Conservation (phyloP, 2,113 vertebrate genomes). For the Diadophis punctatus region DNA sequence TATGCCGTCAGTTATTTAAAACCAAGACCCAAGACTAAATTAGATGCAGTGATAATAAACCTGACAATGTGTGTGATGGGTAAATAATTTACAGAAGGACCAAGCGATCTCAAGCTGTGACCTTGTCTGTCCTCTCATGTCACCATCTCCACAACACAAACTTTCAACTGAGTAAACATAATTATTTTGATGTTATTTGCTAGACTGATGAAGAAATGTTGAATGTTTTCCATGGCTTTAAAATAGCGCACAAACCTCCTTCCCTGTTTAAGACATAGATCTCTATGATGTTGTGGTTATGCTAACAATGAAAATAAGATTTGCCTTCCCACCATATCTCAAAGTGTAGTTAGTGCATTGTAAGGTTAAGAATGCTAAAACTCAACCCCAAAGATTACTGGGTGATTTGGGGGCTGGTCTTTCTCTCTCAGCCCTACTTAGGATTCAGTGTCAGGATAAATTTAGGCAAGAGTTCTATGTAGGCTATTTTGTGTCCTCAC, state of each 20-base stretch:
- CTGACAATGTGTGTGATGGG: constrained; percentile 31
- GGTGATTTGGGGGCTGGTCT: background rate
- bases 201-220: constrained; percentile 7
- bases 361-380: background rate
- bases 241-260: constrained; percentile 12
- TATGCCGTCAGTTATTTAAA: constrained; percentile 35
- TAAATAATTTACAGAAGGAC: constrained; percentile 44
- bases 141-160: constrained; percentile 19
- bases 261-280: constrained; percentile 14
- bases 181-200: background rate
- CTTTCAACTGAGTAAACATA: constrained; percentile 35
- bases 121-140: constrained; percentile 17
- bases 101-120: constrained; percentile 25
- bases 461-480: background rate
- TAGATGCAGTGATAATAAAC: constrained; percentile 49
- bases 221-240: background rate
- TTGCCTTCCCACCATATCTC: constrained; percentile 3
- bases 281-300: constrained; percentile 20
- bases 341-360: background rate
- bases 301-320: background rate
- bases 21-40: constrained; percentile 43
- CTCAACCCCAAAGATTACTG: background rate
- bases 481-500: background rate
- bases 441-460: background rate
- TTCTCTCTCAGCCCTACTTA: background rate